Evolutionary conservation across 2,888 invertebrate species (phyloP).

Genomic region (Stenchaetothrips biformis): DNA sequence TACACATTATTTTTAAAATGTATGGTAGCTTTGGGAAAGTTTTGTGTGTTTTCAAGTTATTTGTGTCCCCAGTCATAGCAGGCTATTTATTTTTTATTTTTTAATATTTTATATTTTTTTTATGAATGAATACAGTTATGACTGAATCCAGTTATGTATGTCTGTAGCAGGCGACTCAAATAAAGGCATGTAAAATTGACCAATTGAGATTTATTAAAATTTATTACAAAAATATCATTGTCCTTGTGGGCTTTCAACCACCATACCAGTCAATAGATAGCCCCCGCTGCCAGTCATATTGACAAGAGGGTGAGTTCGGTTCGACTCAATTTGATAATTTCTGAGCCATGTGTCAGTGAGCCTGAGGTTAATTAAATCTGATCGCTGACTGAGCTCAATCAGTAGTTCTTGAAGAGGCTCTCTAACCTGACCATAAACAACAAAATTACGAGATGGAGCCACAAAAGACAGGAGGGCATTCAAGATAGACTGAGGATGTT

Average conservation of each 20-base stretch:
- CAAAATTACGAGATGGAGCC: constrained; percentile 75
- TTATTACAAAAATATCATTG: constrained; percentile 25
- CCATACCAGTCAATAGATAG: constrained; percentile 72
- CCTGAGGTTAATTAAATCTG: constrained; percentile 68
- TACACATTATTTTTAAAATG: background rate
- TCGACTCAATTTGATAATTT: constrained; percentile 82
- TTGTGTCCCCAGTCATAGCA: too few species aligned
- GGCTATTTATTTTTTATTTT: too few species aligned
- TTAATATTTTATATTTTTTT: too few species aligned
- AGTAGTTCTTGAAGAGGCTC: constrained; percentile 85
- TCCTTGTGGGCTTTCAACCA: constrained; percentile 37
- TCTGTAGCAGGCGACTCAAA: too few species aligned
- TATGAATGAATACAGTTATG: background rate
- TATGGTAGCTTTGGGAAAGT: background rate
- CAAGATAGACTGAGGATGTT: constrained; percentile 78
- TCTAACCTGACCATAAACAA: constrained; percentile 72
- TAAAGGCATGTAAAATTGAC: too few species aligned
- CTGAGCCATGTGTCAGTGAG: constrained; percentile 83
- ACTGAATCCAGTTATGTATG: too few species aligned
- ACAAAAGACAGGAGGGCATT: constrained; percentile 70
- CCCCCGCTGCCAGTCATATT: constrained; percentile 86
- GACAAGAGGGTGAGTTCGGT: constrained; percentile 92
- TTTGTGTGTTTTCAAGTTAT: too few species aligned
- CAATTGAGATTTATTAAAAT: background rate
- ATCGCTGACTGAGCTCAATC: constrained; percentile 65